Evolutionary conservation across 1,140 invertebrate genomes (phyloP).

Genomic region (Drosophila azteca): DNA sequence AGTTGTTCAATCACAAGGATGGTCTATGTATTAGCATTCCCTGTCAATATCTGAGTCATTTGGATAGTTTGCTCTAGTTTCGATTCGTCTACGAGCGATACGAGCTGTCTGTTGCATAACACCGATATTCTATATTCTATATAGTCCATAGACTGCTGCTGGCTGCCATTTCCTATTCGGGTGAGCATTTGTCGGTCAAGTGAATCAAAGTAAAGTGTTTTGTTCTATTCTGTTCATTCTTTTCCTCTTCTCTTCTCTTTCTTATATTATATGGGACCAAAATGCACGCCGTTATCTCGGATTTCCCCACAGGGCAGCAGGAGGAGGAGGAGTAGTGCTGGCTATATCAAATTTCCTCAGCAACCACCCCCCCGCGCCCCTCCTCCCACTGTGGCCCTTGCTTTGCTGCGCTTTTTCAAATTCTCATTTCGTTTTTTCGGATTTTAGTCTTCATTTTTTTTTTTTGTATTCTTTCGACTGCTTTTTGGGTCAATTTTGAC

Average conservation of each 20-base stretch:
- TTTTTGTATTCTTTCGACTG: constrained; percentile 19
- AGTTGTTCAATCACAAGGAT: too few species aligned
- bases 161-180: neutral
- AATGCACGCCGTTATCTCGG: constrained; percentile 42
- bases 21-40: too few species aligned
- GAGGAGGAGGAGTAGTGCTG: neutral
- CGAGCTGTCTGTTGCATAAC: constrained; percentile 36
- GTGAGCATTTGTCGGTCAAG: constrained; percentile 54
- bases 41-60: too few species aligned
- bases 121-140: constrained; percentile 42
- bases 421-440: constrained; percentile 49
- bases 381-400: neutral
- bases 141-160: neutral
- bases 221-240: too few species aligned
- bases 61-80: constrained; percentile 34
- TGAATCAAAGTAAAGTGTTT: constrained; percentile 24
- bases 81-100: neutral
- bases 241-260: too few species aligned
- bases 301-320: constrained; percentile 22
- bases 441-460: constrained; percentile 25
- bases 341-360: constrained; percentile 59
- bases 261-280: constrained; percentile 12
- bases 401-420: constrained; percentile 29
- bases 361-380: too few species aligned
- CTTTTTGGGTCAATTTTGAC: constrained; percentile 80